phyloP scores from a whole-genome alignment of 53 echinoderm and acorn worm genomes.

The Luidia sarsii region DNA sequence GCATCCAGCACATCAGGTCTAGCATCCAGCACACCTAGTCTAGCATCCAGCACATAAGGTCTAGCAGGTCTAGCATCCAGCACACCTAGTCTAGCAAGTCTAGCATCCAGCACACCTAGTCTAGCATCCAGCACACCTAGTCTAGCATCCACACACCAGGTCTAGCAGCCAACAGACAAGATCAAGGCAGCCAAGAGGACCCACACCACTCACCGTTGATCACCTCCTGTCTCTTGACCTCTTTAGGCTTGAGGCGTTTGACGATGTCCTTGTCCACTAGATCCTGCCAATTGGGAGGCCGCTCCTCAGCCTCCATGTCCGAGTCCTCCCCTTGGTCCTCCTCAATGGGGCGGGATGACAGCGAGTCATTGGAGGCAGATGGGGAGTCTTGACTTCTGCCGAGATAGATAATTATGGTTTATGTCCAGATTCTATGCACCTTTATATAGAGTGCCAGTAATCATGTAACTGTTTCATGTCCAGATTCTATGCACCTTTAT shows the following conservation, averaged over 20 bases:
- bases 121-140: too few species aligned
- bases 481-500: too few species aligned
- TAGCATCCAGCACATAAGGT: too few species aligned
- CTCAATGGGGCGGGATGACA: slow-evolving; percentile 45
- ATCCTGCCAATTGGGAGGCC: slow-evolving; percentile 86
- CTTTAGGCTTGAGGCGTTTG: slow-evolving; percentile 89
- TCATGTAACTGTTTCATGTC: too few species aligned
- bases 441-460: neutral
- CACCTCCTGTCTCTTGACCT: slow-evolving; percentile 91
- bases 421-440: neutral
- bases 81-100: too few species aligned
- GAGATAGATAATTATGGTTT: neutral
- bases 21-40: too few species aligned
- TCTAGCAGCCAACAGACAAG: too few species aligned
- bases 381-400: slow-evolving; percentile 88
- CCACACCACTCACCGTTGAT: slow-evolving; percentile 99
- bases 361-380: slow-evolving; percentile 63
- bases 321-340: slow-evolving; percentile 67
- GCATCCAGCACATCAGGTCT: too few species aligned
- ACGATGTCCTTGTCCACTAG: slow-evolving; percentile 88
- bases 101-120: too few species aligned
- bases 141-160: too few species aligned
- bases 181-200: too few species aligned
- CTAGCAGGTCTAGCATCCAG: too few species aligned
- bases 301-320: slow-evolving; percentile 86